Base-by-base conservation (phyloP, 2,888 invertebrate genomes). In the Dryobotodes eremita region DNA sequence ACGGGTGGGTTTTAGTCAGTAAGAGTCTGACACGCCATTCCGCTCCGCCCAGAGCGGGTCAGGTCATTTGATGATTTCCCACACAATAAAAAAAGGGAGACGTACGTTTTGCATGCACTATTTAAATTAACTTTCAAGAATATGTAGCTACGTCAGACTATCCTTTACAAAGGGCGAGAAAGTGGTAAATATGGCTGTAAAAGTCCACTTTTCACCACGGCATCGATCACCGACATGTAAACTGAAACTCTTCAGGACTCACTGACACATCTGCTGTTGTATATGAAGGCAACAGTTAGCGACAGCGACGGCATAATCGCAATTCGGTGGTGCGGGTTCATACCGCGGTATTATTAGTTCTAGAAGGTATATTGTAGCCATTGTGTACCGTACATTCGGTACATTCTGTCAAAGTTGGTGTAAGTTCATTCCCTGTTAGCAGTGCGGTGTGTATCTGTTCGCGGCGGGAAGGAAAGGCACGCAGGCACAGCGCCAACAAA, bases 401-500 rank as follows among this genome's bases (percentile, higher is more conserved):
- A 48, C 31, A 72, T 46, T n/a, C 15, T 17, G 23, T 48, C 23
- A 17, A 26, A 20, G 15, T 61, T 50, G 15, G 23, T 72, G 10
- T 10, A 46, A 48, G 23, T 66, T 55, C 11, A 20, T 36, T 10
- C 23, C 64, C 23, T 23, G 31, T 31, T 13, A 50, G 48, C 50
- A 5, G 0, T 55, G 26, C 36, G 23, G 26, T 6, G 23, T 17
- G 31, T 61, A 57, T n/a, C 36, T 23, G 13, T 2, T 20, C 20
- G 36, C n/a, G 15, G 10, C 7, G 48, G 42, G 13, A 26, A 5
- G 17, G 48, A 8, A n/a, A 5, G 17, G 6, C 50, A 1, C 11
- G 36, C 48, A 31, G 26, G n/a, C 42, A 20, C n/a, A 23, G 69
- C 66, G 55, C 62, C n/a, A 42, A 65, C 77, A 48, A 83, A 61